phyloP scores from a whole-genome alignment of 1,140 invertebrate genomes.

The Pseudomyrmex sp. region DNA sequence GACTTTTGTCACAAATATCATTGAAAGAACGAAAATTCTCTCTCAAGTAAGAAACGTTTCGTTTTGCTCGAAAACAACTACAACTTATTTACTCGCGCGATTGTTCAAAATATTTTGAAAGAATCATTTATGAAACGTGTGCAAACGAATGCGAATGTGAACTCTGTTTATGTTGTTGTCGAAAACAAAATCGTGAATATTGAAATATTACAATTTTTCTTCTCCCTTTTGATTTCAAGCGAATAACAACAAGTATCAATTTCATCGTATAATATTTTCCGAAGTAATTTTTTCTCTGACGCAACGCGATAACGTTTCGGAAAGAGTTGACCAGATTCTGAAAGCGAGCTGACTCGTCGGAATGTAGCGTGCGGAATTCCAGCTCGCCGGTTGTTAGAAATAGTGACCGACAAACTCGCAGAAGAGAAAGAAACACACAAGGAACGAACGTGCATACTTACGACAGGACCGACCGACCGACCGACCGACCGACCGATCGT shows the following conservation, averaged over 20 bases:
- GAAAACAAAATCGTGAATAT: too few species aligned
- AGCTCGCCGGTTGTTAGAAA: constrained; percentile 3
- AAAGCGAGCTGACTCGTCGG: constrained; percentile 3
- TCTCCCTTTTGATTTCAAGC: neutral
- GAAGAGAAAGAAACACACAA: constrained; percentile 26
- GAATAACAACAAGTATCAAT: too few species aligned
- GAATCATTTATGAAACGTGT: neutral
- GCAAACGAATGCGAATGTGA: too few species aligned
- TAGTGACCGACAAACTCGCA: constrained; percentile 4
- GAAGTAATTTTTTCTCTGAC: neutral
- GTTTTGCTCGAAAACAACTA: constrained; percentile 16
- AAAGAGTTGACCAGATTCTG: constrained; percentile 25
- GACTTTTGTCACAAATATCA: constrained; percentile 36
- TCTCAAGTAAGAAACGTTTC: neutral
- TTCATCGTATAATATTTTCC: too few species aligned
- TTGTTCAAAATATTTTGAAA: neutral
- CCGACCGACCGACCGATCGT: neutral
- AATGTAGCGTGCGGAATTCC: constrained; percentile 22
- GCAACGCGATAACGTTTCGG: neutral
- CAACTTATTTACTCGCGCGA: neutral
- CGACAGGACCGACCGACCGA: constrained; percentile 24
- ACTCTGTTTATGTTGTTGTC: too few species aligned
- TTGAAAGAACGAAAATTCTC: neutral
- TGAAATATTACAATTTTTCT: neutral
- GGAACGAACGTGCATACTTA: constrained; percentile 5